These are phyloP conservation scores for Paramuricea clavata DNA, from an alignment of 92 coral and sea anemone genomes.

Conservation along the genomic window DNA sequence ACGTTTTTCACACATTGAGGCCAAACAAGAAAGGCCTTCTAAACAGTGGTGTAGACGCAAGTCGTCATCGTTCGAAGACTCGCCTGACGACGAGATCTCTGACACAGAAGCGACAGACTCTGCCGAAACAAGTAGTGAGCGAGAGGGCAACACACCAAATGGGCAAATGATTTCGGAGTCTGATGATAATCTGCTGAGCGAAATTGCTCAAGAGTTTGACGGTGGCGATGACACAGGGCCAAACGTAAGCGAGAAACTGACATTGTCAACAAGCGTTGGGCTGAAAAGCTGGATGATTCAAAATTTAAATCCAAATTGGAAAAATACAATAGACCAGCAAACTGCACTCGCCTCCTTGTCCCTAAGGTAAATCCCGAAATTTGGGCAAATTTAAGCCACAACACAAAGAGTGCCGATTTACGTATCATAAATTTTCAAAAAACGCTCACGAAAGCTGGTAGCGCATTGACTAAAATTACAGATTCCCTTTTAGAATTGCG, in stretches of 20 bases:
- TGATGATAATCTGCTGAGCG: constrained; percentile 11
- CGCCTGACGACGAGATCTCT: no score
- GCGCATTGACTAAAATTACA: not conserved
- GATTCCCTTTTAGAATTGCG: not conserved
- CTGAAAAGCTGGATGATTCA: not conserved
- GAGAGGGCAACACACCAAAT: not conserved
- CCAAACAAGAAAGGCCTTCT: no score
- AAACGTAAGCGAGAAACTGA: constrained; percentile 35
- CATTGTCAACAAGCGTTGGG: constrained; percentile 52
- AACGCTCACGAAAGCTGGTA: constrained; percentile 13
- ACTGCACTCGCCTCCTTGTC: not conserved
- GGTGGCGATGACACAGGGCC: constrained; percentile 49
- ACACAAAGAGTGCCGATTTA: constrained; percentile 2
- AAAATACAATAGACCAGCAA: constrained; percentile 61
- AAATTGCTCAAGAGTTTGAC: constrained; percentile 54
- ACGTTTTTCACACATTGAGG: no score
- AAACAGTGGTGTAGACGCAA: no score
- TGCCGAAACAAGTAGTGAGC: no score
- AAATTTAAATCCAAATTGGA: constrained; percentile 58
- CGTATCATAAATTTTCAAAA: constrained; percentile 30
- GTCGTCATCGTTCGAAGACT: not conserved
- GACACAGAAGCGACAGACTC: no score
- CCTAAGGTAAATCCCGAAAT: constrained; percentile 15
- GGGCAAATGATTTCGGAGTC: not conserved
- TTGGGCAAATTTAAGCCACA: constrained; percentile 11